Conservation (phyloP, 2,797 vertebrate species). For the Poeciliopsis gracilis region DNA sequence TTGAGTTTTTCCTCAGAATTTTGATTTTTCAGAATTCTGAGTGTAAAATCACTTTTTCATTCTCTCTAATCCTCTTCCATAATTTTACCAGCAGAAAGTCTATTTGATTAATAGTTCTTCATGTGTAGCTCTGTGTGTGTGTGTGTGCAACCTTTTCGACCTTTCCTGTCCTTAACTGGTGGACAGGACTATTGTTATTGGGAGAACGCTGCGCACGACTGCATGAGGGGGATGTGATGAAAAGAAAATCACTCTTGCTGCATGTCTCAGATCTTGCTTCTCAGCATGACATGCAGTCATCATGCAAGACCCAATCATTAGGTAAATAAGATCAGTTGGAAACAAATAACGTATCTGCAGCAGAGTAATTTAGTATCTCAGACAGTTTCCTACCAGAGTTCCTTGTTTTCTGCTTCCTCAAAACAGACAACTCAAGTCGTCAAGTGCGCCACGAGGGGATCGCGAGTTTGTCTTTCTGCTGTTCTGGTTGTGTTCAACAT, state of each 20-base stretch:
- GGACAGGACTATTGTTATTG: slow-evolving; percentile 9
- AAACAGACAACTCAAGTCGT: slow-evolving; percentile 35
- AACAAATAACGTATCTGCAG: slow-evolving; percentile 64
- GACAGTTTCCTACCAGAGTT: slow-evolving; percentile 41
- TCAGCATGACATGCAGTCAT: slow-evolving; percentile 59
- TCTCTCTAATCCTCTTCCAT: too few species aligned
- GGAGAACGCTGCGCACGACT: slow-evolving; percentile 17
- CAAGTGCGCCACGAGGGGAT: background rate
- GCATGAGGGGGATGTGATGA: slow-evolving; percentile 28
- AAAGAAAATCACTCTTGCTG: slow-evolving; percentile 28
- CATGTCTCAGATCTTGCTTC: slow-evolving; percentile 30
- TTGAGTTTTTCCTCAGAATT: too few species aligned
- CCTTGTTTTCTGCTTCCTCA: slow-evolving; percentile 34
- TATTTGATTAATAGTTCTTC: background rate
- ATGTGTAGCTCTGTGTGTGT: background rate
- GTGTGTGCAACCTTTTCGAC: background rate
- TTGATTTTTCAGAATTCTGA: background rate
- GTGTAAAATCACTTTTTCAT: too few species aligned
- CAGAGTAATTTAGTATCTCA: slow-evolving; percentile 44
- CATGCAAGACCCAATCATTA: slow-evolving; percentile 70
- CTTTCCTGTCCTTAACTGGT: slow-evolving; percentile 1
- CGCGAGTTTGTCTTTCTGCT: background rate
- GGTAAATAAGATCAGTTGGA: slow-evolving; percentile 74
- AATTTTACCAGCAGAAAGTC: background rate
- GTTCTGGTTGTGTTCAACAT: slow-evolving; percentile 23